Conservation (phyloP, 2,888 invertebrate genomes). For the Dinocampus coccinellae region DNA sequence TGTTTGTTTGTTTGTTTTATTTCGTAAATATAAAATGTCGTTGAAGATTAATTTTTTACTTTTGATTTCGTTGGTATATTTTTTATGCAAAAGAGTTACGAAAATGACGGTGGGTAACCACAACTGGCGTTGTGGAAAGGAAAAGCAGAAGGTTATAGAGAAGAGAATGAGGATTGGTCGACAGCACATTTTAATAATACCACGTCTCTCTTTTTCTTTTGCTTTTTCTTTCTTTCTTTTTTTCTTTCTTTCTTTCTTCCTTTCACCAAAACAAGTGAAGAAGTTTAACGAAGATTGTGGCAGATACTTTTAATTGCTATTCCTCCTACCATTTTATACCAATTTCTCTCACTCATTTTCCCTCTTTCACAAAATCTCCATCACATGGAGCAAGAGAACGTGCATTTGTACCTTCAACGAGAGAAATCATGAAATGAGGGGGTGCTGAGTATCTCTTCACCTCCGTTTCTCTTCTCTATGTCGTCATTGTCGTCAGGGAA, state of each 20-base stretch:
- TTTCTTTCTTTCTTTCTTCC: too few species aligned
- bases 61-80: conserved; percentile 40
- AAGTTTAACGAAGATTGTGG: conserved; percentile 68
- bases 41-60: conserved; percentile 1
- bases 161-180: conserved; percentile 39
- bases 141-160: conserved; percentile 19
- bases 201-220: conserved; percentile 43
- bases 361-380: conserved; percentile 12
- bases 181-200: conserved; percentile 66
- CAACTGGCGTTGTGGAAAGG: conserved; percentile 31
- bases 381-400: neutral
- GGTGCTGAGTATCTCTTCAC: conserved; percentile 6
- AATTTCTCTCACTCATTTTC: conserved; percentile 33
- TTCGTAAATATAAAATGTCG: neutral
- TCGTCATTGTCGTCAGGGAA: conserved; percentile 18
- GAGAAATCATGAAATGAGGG: conserved; percentile 8
- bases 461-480: neutral
- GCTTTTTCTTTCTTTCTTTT: too few species aligned
- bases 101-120: conserved; percentile 50
- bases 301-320: conserved; percentile 69
- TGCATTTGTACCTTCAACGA: neutral
- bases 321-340: conserved; percentile 54
- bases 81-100: conserved; percentile 64
- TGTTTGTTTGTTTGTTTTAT: too few species aligned
- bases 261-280: conserved; percentile 54